Evolutionary conservation across 2,797 vertebrate species (phyloP).

Genomic region (Silurus aristotelis): DNA sequence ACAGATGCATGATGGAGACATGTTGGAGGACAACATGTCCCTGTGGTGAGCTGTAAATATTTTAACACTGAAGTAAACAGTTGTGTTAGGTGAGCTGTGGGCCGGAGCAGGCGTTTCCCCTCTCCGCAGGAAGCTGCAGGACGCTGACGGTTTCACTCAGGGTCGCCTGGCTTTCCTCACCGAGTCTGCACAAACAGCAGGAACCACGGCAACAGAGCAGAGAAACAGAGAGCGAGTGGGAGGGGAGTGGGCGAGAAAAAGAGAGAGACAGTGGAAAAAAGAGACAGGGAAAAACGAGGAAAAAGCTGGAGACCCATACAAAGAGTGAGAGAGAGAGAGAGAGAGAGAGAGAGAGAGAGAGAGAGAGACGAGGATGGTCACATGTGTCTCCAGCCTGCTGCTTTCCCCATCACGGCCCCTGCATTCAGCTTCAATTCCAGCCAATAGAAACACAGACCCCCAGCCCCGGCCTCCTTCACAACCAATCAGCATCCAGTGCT

Average conservation of each 20-base stretch:
- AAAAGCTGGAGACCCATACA: slow-evolving; percentile 31
- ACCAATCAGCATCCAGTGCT: slow-evolving; percentile 46
- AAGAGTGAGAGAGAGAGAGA: slow-evolving; percentile 25
- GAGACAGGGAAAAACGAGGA: slow-evolving; percentile 25
- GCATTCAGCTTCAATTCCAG: slow-evolving; percentile 40
- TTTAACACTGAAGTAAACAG: slow-evolving; percentile 43
- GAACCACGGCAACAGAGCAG: slow-evolving; percentile 58
- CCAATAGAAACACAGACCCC: slow-evolving; percentile 49
- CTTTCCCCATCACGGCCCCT: slow-evolving; percentile 35
- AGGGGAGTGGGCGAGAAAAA: slow-evolving; percentile 37
- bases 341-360: slow-evolving; percentile 9
- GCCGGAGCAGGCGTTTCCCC: slow-evolving; percentile 14
- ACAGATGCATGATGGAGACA: slow-evolving; percentile 8
- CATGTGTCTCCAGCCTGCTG: slow-evolving; percentile 47
- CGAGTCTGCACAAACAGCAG: slow-evolving; percentile 59
- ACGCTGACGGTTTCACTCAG: slow-evolving; percentile 41
- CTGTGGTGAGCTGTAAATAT: slow-evolving; percentile 12
- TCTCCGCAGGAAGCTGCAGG: slow-evolving; percentile 55
- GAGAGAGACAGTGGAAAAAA: slow-evolving; percentile 23
- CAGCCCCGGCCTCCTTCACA: slow-evolving; percentile 51
- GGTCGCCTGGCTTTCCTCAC: slow-evolving; percentile 58
- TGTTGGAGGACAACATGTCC: slow-evolving; percentile 15
- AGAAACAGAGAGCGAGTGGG: slow-evolving; percentile 52
- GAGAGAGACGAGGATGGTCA: slow-evolving; percentile 43
- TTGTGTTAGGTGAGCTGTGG: slow-evolving; percentile 34